Conservation (phyloP, 1,140 invertebrate species). For the Dinoponera quadriceps region DNA sequence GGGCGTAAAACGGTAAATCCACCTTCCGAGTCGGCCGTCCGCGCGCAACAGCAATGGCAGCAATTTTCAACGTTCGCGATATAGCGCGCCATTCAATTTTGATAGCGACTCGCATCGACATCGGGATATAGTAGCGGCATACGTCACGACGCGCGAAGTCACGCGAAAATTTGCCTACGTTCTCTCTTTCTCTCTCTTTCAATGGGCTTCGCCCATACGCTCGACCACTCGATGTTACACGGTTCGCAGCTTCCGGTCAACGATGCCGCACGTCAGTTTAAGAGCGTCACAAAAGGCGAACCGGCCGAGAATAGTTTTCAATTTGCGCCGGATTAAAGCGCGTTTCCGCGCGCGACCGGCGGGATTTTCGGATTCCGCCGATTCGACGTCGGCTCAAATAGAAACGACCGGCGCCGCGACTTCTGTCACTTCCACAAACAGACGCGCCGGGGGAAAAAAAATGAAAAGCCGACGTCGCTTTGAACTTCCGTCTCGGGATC, state of each 20-base stretch:
- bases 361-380: slow-evolving; percentile 8
- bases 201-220: slow-evolving; percentile 45
- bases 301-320: slow-evolving; percentile 46
- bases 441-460: slow-evolving; percentile 26
- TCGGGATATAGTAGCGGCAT: slow-evolving; percentile 49
- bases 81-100: slow-evolving; percentile 34
- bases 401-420: neutral
- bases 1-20: slow-evolving; percentile 24
- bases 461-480: slow-evolving; percentile 34
- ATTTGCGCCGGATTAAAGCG: slow-evolving; percentile 40
- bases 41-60: neutral
- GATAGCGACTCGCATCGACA: slow-evolving; percentile 36
- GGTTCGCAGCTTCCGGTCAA: slow-evolving; percentile 19
- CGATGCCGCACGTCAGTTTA: slow-evolving; percentile 25
- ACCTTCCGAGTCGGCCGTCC: slow-evolving; percentile 12
- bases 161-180: slow-evolving; percentile 42
- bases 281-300: slow-evolving; percentile 48
- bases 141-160: slow-evolving; percentile 29
- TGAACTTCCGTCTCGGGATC: slow-evolving; percentile 30
- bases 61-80: slow-evolving; percentile 30
- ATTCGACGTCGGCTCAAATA: neutral
- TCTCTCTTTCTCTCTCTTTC: slow-evolving; percentile 21
- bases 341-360: neutral
- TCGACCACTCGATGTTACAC: slow-evolving; percentile 39
- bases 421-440: slow-evolving; percentile 44